These are phyloP conservation scores for Andrena fulva DNA, from an alignment of 2,888 invertebrate genomes.

Conservation along the genomic window DNA sequence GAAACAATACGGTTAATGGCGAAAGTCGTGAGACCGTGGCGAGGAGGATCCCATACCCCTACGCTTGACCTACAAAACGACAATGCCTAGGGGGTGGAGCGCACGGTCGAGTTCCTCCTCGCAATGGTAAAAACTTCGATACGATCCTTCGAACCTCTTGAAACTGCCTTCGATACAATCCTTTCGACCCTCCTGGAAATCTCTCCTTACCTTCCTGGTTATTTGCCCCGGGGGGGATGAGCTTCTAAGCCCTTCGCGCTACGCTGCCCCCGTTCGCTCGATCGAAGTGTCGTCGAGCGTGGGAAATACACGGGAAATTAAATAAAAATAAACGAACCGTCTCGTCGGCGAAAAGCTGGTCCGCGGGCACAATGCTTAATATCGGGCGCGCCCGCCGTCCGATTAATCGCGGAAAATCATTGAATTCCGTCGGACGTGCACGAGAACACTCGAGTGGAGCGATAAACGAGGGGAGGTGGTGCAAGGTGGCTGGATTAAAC, in stretches of 20 bases:
- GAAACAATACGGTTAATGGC: constrained; percentile 77
- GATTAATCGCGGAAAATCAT: constrained; percentile 10
- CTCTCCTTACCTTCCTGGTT: constrained; percentile 57
- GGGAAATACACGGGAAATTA: constrained; percentile 23
- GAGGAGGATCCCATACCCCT: constrained; percentile 14
- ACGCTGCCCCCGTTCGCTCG: constrained; percentile 32
- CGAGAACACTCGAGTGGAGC: not conserved
- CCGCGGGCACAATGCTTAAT: not conserved
- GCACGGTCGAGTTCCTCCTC: constrained; percentile 50
- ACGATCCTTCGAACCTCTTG: constrained; percentile 62
- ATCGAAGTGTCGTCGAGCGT: constrained; percentile 6
- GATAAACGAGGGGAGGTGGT: not conserved
- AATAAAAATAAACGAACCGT: constrained; percentile 44
- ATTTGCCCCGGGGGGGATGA: constrained; percentile 65
- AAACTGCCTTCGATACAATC: constrained; percentile 63
- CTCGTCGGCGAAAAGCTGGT: not conserved
- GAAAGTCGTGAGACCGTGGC: constrained; percentile 63
- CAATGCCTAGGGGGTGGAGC: constrained; percentile 32
- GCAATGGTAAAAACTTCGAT: constrained; percentile 74
- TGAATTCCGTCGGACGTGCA: not conserved
- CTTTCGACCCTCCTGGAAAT: constrained; percentile 52
- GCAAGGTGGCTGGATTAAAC: not conserved
- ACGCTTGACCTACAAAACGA: constrained; percentile 62
- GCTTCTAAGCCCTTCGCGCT: constrained; percentile 60
- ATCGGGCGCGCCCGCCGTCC: not conserved